Percentiles rank a stretch among this genome's conserved stretches.
phyloP scores from a whole-genome alignment of 2,888 invertebrate genomes.

The Thereva unica region DNA sequence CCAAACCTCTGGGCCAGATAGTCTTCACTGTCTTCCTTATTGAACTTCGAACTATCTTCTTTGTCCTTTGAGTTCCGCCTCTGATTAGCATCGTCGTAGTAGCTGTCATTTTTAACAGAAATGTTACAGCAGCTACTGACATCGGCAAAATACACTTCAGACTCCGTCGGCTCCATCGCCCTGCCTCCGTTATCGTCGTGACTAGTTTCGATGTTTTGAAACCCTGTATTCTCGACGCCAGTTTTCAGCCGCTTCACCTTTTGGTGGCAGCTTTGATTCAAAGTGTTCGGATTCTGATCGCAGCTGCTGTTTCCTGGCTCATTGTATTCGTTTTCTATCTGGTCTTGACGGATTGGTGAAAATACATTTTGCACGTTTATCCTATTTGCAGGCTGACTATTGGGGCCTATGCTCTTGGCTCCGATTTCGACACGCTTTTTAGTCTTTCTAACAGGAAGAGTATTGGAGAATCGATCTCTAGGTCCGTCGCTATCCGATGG shows the following conservation, averaged over 20 bases:
- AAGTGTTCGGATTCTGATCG: conserved; percentile 45
- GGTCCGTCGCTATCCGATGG: conserved; percentile 59
- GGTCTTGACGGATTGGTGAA: conserved; percentile 41
- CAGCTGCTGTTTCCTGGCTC: conserved; percentile 51
- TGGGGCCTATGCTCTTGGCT: conserved; percentile 57
- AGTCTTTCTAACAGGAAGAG: conserved; percentile 62
- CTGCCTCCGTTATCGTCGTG: conserved; percentile 45
- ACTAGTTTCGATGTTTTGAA: conserved; percentile 69
- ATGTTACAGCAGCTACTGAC: conserved; percentile 83
- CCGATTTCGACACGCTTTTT: conserved; percentile 62
- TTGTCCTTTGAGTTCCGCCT: conserved; percentile 40
- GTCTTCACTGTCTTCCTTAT: conserved; percentile 60
- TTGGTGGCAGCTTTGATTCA: conserved; percentile 46
- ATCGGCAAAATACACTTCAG: conserved; percentile 84
- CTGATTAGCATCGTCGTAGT: conserved; percentile 53
- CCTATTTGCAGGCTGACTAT: conserved; percentile 47
- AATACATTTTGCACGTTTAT: conserved; percentile 60
- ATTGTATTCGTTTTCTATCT: conserved; percentile 49
- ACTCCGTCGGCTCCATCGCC: conserved; percentile 68
- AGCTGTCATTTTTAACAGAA: conserved; percentile 64
- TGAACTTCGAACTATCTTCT: conserved; percentile 32
- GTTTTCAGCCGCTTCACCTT: conserved; percentile 49
- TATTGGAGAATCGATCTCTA: conserved; percentile 61
- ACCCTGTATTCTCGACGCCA: conserved; percentile 77
- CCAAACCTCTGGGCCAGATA: conserved; percentile 64